Conservation (phyloP, 2,888 invertebrate genomes). For the Sussaba pulchella region DNA sequence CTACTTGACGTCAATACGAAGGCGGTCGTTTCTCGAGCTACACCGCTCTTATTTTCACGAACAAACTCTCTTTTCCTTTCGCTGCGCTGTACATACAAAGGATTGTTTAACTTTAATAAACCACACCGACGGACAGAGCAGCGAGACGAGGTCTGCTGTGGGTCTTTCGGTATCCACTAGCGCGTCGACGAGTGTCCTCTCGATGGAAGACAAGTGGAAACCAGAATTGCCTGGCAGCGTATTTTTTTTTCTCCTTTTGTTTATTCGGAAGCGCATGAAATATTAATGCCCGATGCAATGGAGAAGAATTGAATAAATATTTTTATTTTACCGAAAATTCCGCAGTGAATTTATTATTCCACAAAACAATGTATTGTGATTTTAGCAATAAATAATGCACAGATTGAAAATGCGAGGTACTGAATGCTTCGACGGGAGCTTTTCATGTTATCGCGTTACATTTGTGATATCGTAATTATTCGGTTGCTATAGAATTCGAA, state of each 20-base stretch:
- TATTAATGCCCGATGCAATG: background rate
- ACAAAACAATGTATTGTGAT: too few species aligned
- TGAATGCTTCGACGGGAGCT: too few species aligned
- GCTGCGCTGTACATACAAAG: slow-evolving; percentile 9
- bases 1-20: slow-evolving; percentile 54
- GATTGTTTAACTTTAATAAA: slow-evolving; percentile 64
- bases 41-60: slow-evolving; percentile 27
- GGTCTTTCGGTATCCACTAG: slow-evolving; percentile 4
- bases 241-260: background rate
- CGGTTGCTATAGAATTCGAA: too few species aligned
- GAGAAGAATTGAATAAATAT: background rate
- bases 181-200: slow-evolving; percentile 23
- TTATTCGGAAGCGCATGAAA: background rate
- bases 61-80: slow-evolving; percentile 31
- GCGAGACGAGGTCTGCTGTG: background rate
- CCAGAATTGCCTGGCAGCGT: slow-evolving; percentile 1
- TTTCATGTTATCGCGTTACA: too few species aligned
- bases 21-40: slow-evolving; percentile 7
- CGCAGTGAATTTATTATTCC: background rate
- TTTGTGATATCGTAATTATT: too few species aligned
- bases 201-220: slow-evolving; percentile 11
- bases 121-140: slow-evolving; percentile 6
- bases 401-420: too few species aligned
- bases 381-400: too few species aligned
- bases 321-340: background rate